Evolutionary conservation across 1,140 invertebrate species (phyloP), one percentile per base, ranked within the genome.

Genomic region (Dendroctonus valens): DNA sequence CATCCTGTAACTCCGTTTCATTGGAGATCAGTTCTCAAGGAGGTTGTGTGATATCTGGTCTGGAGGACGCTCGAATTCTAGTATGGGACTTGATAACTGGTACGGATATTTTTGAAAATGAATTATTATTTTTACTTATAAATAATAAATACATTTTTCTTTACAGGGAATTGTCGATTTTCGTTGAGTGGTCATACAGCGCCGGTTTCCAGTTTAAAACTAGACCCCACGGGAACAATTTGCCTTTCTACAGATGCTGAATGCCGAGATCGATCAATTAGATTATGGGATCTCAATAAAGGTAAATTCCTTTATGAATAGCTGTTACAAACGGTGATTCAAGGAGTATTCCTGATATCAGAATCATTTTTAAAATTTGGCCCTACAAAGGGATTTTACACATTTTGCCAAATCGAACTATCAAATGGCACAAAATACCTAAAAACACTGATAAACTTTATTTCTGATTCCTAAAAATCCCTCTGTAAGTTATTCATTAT

Each of bases 11-110:
- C 77, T 91, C 89, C 6, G 89, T 90, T 0, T 86, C 89, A 8
- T 80, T 94, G 65, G 89, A 90, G 67, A 92, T 94, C 75, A 92
- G 91, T 67, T 91, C 91, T 14, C 82, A 84, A 59, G 87, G 89
- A 70, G 85, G 87, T 61, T 91, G 90, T 76, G 91, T 94, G n/a
- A 86, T 94, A 39, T 91, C 89, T 63, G 90, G 89, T 0, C 79
- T 93, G 9, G 90, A 91, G 72, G 90, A 93, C 78, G 87, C 89
- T 12, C 83, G 87, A 70, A 87, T 95, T 50, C 77, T 92, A n/a
- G 88, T 93, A 7, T 94, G 91, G 90, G 91, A 94, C 79, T 81
- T 95, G 0, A 87, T 90, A n/a, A 93, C 91, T 50, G 92, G 91
- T 83, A 79, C 79, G 65, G 39, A 38, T 7, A 11, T 44, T 46